Evolutionary conservation across 2,888 invertebrate genomes (phyloP), one percentile per base, ranked within the genome.

Genomic region (Chirona hameri): DNA sequence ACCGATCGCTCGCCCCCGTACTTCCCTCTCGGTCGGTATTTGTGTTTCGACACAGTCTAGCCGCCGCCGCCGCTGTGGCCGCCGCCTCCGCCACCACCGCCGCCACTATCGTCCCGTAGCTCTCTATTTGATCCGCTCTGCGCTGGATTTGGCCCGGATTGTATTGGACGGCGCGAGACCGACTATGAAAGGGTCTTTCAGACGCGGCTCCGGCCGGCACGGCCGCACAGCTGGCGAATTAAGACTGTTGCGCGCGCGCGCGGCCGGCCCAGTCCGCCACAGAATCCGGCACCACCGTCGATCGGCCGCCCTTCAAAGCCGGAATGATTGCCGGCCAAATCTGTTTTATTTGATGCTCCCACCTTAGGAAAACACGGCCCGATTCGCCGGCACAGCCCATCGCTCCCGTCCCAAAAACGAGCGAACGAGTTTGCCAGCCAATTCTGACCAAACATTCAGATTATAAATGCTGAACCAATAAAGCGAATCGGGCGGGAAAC

Each of bases 381-480:
- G 27, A 31, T 18, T 31, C 14, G 72, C 29, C 72, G n/a, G 10
- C 29, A 15, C 69, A 4, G 18, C 7, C 72, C 15, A 31, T 72
- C 72, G 72, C 31, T 72, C 18, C 18, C 18, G 31, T 5, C 18
- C 1, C 31, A 5, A 18, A 18, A 14, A 18, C 72, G 18, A 31
- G 72, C 72, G 72, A 15, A 60, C 24, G 31, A 5, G 5, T 31
- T 18, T 31, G 18, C 72, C 18, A 27, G 15, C 31, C 27, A 29
- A 27, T 27, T 69, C 24, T 10, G 60, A 9, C 72, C 29, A 72
- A 72, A 31, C 72, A 31, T 72, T 72, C 18, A 3, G 31, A 72
- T 72, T 72, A 72, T 72, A 31, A n/a, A 72, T 72, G 29, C 72
- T 2, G 72, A 31, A 18, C 72, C 72, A 29, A 72, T 72, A 72